Evolutionary conservation across 2,888 invertebrate genomes (phyloP).

Genomic region (Odontothrips loti): DNA sequence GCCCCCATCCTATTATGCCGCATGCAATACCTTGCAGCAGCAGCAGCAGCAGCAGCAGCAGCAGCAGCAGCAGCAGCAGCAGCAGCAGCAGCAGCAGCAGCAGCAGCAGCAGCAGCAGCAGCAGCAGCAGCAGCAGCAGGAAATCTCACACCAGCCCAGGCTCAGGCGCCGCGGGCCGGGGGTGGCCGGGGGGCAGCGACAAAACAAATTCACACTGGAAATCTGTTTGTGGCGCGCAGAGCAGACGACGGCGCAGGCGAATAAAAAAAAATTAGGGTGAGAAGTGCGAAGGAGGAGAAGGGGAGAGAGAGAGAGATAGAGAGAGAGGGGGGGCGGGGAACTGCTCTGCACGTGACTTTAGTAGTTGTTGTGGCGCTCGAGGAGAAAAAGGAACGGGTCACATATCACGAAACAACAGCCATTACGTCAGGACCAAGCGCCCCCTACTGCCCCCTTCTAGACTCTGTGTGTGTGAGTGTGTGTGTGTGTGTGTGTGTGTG

Average conservation of each 20-base stretch:
- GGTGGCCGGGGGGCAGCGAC: neutral
- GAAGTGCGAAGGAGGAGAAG: neutral
- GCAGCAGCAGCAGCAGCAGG: too few species aligned
- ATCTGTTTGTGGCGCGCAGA: conserved; percentile 6
- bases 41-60: too few species aligned
- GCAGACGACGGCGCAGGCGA: neutral
- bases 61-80: too few species aligned
- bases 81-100: too few species aligned
- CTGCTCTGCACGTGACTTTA: conserved; percentile 17
- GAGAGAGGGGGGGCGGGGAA: neutral
- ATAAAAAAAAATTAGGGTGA: neutral
- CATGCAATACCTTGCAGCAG: too few species aligned
- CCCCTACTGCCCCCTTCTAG: too few species aligned
- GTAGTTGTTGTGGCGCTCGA: conserved; percentile 8
- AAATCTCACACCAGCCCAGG: too few species aligned
- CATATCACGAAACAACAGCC: conserved; percentile 24
- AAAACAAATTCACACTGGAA: neutral
- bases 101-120: too few species aligned
- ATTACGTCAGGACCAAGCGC: conserved; percentile 1
- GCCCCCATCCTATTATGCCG: too few species aligned
- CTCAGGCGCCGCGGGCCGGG: neutral
- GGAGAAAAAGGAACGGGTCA: conserved; percentile 1
- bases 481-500: neutral
- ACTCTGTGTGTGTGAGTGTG: neutral
- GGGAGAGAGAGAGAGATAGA: neutral